phyloP scores from a whole-genome alignment of 2,888 invertebrate genomes.

The Catocala nupta region DNA sequence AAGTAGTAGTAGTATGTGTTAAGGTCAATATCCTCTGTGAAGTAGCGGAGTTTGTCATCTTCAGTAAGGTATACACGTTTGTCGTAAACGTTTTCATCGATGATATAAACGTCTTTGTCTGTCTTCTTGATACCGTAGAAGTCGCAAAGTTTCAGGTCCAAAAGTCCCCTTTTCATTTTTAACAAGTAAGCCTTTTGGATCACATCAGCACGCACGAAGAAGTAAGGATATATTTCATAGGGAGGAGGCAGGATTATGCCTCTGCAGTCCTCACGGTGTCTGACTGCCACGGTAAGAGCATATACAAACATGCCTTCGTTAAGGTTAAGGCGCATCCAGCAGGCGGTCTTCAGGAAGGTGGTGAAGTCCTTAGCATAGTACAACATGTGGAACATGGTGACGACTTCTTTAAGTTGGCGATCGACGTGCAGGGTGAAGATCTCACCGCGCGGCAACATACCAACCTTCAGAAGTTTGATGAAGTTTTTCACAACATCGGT shows the following conservation, averaged over 20 bases:
- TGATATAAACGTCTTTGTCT: slow-evolving; percentile 85
- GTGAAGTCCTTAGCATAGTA: slow-evolving; percentile 85
- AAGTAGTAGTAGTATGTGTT: slow-evolving; percentile 89
- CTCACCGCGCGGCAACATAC: slow-evolving; percentile 86
- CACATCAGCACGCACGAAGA: slow-evolving; percentile 90
- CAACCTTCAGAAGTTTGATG: slow-evolving; percentile 81
- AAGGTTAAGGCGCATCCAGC: slow-evolving; percentile 83
- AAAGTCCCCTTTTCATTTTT: slow-evolving; percentile 81
- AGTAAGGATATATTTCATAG: slow-evolving; percentile 89
- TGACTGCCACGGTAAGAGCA: slow-evolving; percentile 83
- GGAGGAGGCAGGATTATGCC: slow-evolving; percentile 85
- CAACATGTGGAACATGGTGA: slow-evolving; percentile 84
- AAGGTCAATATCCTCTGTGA: slow-evolving; percentile 89
- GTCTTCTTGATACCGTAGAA: slow-evolving; percentile 83
- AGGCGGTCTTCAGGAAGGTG: slow-evolving; percentile 82
- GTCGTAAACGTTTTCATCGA: slow-evolving; percentile 90
- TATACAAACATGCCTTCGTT: slow-evolving; percentile 88
- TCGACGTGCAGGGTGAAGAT: slow-evolving; percentile 83
- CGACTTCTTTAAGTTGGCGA: slow-evolving; percentile 83
- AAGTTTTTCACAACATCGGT: slow-evolving; percentile 87
- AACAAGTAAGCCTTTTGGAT: slow-evolving; percentile 86
- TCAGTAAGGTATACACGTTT: slow-evolving; percentile 82
- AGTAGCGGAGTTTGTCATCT: slow-evolving; percentile 88
- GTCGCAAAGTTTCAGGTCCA: slow-evolving; percentile 82
- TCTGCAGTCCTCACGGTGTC: slow-evolving; percentile 83